Percentiles rank a stretch among this genome's conserved stretches.
Evolutionary conservation across 2,888 invertebrate species (phyloP).

Genomic region (Ormyrus pomaceus): DNA sequence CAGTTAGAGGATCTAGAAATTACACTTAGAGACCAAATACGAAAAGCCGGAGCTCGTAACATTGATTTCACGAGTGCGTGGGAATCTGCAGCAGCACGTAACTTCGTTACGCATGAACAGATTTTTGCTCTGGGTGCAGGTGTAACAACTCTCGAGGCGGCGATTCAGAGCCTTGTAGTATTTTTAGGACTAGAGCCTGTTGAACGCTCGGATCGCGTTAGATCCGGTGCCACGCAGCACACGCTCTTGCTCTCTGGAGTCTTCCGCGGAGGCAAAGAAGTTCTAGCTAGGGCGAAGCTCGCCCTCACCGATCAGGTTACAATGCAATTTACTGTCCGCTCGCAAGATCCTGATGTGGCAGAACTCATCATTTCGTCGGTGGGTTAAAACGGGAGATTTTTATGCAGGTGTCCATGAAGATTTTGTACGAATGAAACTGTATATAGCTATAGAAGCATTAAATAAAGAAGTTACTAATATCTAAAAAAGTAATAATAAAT

Average conservation of each 20-base stretch:
- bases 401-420: no score
- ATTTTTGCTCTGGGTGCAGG: conserved; percentile 90
- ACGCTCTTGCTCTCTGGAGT: conserved; percentile 89
- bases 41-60: conserved; percentile 78
- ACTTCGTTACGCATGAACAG: conserved; percentile 87
- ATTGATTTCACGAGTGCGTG: conserved; percentile 79
- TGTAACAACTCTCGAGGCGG: conserved; percentile 87
- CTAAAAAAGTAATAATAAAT: no score
- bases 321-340: conserved; percentile 94
- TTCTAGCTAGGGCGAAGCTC: conserved; percentile 90
- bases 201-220: conserved; percentile 89
- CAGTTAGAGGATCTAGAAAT: conserved; percentile 94
- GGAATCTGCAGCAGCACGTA: conserved; percentile 80
- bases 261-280: conserved; percentile 93
- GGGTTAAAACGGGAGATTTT: conserved; percentile 78
- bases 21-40: conserved; percentile 90
- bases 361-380: conserved; percentile 92
- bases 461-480: no score
- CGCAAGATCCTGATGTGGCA: conserved; percentile 89
- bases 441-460: no score
- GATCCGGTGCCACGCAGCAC: conserved; percentile 89
- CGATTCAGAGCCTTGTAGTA: conserved; percentile 88
- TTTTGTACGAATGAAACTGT: no score
- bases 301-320: conserved; percentile 91
- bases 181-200: conserved; percentile 91